These are phyloP conservation scores for Gastracanthus pulcherrimus DNA, from an alignment of 2,888 invertebrate species.

Conservation along the genomic window DNA sequence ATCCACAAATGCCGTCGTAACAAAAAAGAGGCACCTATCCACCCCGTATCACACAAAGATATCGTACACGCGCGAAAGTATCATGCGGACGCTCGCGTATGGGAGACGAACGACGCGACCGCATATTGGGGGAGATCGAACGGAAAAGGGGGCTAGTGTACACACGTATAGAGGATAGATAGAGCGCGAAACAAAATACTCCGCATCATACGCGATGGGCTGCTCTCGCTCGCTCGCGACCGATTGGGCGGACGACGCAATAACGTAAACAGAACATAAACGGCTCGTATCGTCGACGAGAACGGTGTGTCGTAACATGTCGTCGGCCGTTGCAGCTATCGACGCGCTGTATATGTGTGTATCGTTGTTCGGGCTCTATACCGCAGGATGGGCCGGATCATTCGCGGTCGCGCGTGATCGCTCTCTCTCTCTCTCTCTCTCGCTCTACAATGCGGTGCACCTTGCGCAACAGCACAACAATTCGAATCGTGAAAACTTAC, in stretches of 20 bases:
- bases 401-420: slow-evolving; percentile 17
- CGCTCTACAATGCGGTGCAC: slow-evolving; percentile 28
- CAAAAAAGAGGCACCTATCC: no score
- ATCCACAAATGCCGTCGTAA: no score
- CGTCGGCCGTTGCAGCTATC: slow-evolving; percentile 24
- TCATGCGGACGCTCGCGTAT: background rate
- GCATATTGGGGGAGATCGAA: background rate
- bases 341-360: slow-evolving; percentile 27
- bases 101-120: background rate
- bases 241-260: slow-evolving; percentile 57
- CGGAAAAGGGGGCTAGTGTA: background rate
- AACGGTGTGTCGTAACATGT: slow-evolving; percentile 55
- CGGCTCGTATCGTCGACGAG: slow-evolving; percentile 62
- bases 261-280: slow-evolving; percentile 67
- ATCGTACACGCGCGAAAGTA: background rate
- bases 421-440: no score
- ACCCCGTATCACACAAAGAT: background rate
- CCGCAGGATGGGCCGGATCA: background rate
- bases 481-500: slow-evolving; percentile 14
- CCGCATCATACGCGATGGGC: background rate
- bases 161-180: background rate
- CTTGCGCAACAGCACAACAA: slow-evolving; percentile 11
- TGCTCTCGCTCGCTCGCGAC: slow-evolving; percentile 4
- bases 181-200: background rate
- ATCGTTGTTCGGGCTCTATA: background rate